Evolutionary conservation across 1,140 invertebrate species (phyloP), one percentile per base, ranked within the genome.

Genomic region (Drosophila repletoides): DNA sequence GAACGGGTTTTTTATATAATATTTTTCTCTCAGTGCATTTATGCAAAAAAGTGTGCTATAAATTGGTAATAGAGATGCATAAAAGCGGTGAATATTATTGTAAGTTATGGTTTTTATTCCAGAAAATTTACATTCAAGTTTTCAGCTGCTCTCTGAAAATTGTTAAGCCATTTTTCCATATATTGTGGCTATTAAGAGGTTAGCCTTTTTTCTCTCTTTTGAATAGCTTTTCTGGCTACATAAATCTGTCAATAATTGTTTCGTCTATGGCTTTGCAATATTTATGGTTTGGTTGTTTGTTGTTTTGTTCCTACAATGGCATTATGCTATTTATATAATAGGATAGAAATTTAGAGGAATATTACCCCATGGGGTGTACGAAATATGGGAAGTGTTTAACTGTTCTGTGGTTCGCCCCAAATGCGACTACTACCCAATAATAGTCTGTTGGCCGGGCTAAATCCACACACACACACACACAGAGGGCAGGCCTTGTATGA

Each of bases 221-320:
- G 51, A 74, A 84, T 84, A 48, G 73, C 79, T 31, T 64, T 67
- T 53, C 65, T n/a, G n/a, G 38, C 58, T 34, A 46, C 79, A 84
- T 84, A 84, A 86, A 86, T 84, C 79, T 79, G 80, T 65, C 74
- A 64, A 84, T 84, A 86, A 86, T 86, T 86, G 48, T 61, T 61
- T 65, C 59, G 45, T 71, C 66, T 59, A 71, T 65, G 48, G 66
- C 53, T 64, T 61, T 72, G 33, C 58, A 61, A 64, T 84, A 84
- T 84, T 84, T 84, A 79, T 86, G 71, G 26, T 59, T n/a, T n/a
- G n/a, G n/a, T n/a, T n/a, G n/a, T n/a, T n/a, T n/a, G n/a, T n/a
- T n/a, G 70, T 61, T 61, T 45, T 48, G 40, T 19, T 55, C 29
- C 9, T n/a, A 61, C 58, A 68, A 63, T 63, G 40, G 15, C 49